phyloP scores from a whole-genome alignment of 2,888 invertebrate species.

The Ferdinandea cuprea region DNA sequence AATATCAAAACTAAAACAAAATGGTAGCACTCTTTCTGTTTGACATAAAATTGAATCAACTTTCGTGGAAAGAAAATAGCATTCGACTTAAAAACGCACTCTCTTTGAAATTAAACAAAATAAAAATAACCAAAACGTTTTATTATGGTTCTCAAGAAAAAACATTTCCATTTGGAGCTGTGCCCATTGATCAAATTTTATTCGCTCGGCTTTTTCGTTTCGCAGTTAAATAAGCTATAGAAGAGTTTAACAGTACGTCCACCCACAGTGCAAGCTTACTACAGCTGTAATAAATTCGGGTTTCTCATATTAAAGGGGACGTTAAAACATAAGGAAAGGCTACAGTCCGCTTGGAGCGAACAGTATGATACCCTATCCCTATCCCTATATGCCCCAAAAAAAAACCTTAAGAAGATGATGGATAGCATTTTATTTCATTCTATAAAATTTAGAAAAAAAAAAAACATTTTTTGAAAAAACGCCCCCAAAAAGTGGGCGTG shows the following conservation, averaged over 20 bases:
- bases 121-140: background rate
- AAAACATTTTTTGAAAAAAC: too few relatives aligned
- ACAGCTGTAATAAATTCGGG: conserved; percentile 37
- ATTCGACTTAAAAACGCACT: background rate
- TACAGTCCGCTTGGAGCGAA: too few relatives aligned
- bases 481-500: too few relatives aligned
- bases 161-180: background rate
- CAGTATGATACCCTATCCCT: too few relatives aligned
- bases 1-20: too few relatives aligned
- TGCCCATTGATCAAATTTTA: background rate
- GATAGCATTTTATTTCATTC: too few relatives aligned
- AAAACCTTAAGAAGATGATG: too few relatives aligned
- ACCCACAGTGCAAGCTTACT: conserved; percentile 18
- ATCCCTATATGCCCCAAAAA: too few relatives aligned
- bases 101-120: background rate
- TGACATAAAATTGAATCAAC: background rate
- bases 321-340: too few relatives aligned
- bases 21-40: background rate
- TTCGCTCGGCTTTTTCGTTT: background rate
- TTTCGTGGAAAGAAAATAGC: background rate
- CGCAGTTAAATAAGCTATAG: background rate
- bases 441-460: too few relatives aligned
- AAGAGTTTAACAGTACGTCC: conserved; percentile 25
- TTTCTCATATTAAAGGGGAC: conserved; percentile 38
- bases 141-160: background rate